A percentile compares a stretch with the other conserved stretches of the same genome.
Conservation (phyloP, 1,140 invertebrate species). For the Oryctes rhinoceros region DNA sequence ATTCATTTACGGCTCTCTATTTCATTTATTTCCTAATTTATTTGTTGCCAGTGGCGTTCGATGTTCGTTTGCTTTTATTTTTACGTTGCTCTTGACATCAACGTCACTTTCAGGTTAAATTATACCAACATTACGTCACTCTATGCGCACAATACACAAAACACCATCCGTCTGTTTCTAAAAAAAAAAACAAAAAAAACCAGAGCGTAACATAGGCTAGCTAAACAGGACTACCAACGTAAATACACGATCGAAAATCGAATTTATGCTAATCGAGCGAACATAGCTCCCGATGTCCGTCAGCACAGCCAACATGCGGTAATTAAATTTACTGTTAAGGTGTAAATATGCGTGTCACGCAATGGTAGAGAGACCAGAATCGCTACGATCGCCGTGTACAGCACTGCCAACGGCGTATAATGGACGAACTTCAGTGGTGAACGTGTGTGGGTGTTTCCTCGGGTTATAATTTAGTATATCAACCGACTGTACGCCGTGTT, state of each 20-base stretch:
- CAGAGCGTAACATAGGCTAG: no score
- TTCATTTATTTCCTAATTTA: no score
- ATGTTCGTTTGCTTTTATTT: no score
- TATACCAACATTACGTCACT: no score
- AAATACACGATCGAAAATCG: background rate
- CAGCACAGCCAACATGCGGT: background rate
- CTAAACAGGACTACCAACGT: no score
- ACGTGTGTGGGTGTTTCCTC: background rate
- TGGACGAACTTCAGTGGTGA: background rate
- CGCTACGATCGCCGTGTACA: background rate
- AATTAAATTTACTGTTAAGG: background rate
- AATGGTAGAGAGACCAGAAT: background rate
- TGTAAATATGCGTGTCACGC: background rate
- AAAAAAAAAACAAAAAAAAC: no score
- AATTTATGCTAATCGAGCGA: background rate
- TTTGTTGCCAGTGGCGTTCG: no score
- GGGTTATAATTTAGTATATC: background rate
- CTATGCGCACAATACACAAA: no score
- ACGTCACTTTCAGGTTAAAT: no score
- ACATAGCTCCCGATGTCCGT: background rate
- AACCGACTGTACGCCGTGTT: background rate
- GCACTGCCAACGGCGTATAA: background rate
- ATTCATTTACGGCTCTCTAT: no score
- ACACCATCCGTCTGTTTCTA: no score
- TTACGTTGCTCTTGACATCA: no score